phyloP scores from a whole-genome alignment of 30 jellyfish, hydroid and myxozoan genomes.

The Haliclystus octoradiatus region DNA sequence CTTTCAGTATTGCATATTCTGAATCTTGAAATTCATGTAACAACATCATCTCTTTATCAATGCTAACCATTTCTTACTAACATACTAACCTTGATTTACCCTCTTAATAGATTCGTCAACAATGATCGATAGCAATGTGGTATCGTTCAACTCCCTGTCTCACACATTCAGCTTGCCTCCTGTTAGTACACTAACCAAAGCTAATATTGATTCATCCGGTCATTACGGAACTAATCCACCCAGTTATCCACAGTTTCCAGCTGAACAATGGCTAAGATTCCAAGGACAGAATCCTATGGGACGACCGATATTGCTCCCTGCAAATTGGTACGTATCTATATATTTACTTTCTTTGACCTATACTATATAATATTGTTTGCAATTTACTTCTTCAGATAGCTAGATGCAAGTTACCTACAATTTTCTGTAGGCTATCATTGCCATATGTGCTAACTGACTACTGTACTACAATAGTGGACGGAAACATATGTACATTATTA shows the following conservation, averaged over 20 bases:
- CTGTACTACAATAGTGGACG: no score
- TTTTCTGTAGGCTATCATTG: no score
- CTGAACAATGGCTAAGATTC: slow-evolving; percentile 73
- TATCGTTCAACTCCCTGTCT: slow-evolving; percentile 44
- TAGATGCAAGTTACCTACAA: no score
- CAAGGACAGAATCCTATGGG: slow-evolving; percentile 62
- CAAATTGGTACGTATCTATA: slow-evolving; percentile 47
- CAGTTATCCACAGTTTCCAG: slow-evolving; percentile 34
- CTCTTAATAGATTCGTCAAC: slow-evolving; percentile 52
- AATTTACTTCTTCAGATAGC: no score
- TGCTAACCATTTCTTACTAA: background rate
- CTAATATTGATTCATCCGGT: slow-evolving; percentile 30
- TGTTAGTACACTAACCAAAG: slow-evolving; percentile 95
- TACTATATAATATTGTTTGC: no score
- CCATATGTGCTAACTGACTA: no score
- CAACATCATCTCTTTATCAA: no score
- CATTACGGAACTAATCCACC: slow-evolving; percentile 49
- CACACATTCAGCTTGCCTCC: slow-evolving; percentile 83
- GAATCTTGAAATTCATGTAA: no score
- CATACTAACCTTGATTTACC: background rate
- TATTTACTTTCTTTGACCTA: no score
- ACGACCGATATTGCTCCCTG: slow-evolving; percentile 43
- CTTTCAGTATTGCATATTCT: no score
- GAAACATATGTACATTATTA: no score
- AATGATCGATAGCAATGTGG: slow-evolving; percentile 52